Evolutionary conservation across 2,888 invertebrate species (phyloP).

Genomic region (Notodonta ziczac): DNA sequence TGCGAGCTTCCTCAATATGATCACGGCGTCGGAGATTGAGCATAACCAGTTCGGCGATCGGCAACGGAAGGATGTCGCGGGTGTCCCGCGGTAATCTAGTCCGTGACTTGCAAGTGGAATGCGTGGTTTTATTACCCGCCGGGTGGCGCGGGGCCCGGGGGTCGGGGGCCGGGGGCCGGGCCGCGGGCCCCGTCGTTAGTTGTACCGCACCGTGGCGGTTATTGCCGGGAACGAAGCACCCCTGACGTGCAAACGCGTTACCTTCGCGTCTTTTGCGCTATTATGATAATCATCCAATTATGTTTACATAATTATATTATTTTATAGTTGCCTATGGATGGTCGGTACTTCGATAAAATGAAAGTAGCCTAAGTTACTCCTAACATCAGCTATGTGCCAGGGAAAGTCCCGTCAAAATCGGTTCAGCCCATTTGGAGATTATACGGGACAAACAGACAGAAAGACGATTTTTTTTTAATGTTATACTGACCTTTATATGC

Average conservation of each 20-base stretch:
- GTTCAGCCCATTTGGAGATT: too few relatives aligned
- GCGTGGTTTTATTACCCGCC: conserved; percentile 73
- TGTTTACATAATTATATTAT: background rate
- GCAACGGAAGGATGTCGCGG: conserved; percentile 67
- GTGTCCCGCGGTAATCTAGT: conserved; percentile 74
- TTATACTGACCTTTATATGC: too few relatives aligned
- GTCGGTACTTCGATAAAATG: too few relatives aligned
- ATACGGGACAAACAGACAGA: too few relatives aligned
- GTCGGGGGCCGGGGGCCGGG: conserved; percentile 14
- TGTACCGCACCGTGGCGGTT: conserved; percentile 63
- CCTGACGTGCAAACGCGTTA: conserved; percentile 24
- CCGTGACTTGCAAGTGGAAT: conserved; percentile 82
- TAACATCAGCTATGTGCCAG: too few relatives aligned
- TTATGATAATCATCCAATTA: conserved; percentile 19
- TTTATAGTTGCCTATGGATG: background rate
- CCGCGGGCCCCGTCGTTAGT: conserved; percentile 49
- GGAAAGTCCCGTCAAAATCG: too few relatives aligned
- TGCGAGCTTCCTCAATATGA: background rate
- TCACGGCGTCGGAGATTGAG: conserved; percentile 24
- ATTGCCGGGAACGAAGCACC: conserved; percentile 47
- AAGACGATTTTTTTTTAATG: too few relatives aligned
- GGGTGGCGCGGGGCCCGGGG: conserved; percentile 35
- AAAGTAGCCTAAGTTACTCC: too few relatives aligned
- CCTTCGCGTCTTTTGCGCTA: conserved; percentile 15
- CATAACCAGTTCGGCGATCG: conserved; percentile 46